Percentiles rank a stretch among this genome's conserved stretches.
Conservation (phyloP, 2,113 vertebrate species). For the Puntigrus tetrazona region DNA sequence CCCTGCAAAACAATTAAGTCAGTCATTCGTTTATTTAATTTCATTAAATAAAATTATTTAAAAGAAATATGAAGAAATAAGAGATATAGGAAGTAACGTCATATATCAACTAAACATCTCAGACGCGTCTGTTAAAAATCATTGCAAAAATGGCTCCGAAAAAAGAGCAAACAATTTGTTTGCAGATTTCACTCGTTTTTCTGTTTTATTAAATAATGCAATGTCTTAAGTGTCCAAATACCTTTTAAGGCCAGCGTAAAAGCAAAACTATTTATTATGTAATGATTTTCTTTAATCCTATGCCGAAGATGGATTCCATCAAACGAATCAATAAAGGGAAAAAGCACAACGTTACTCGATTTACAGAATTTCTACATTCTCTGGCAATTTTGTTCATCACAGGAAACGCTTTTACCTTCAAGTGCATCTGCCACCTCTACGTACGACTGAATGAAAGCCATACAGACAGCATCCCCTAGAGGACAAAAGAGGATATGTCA, state of each 20-base stretch:
- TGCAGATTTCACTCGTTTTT: not conserved
- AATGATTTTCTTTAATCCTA: not conserved
- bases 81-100: not conserved
- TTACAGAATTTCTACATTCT: not conserved
- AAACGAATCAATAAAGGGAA: not conserved
- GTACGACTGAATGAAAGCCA: constrained; percentile 81
- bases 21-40: not conserved
- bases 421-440: constrained; percentile 79
- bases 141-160: not conserved
- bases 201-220: not conserved
- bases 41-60: not conserved
- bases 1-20: not conserved
- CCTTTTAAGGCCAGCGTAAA: not conserved
- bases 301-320: not conserved
- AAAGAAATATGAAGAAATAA: not conserved
- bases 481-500: constrained; percentile 52
- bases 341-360: not conserved
- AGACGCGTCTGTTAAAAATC: not conserved
- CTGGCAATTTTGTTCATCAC: not conserved
- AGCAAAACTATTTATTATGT: not conserved
- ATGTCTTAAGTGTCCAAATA: not conserved
- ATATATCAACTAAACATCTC: not conserved
- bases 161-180: not conserved
- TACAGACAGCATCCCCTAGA: constrained; percentile 90
- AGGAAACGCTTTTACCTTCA: constrained; percentile 73